Evolutionary conservation across 2,113 vertebrate genomes (phyloP), one percentile per base, ranked within the genome.

Genomic region (Xiphophorus couchianus): DNA sequence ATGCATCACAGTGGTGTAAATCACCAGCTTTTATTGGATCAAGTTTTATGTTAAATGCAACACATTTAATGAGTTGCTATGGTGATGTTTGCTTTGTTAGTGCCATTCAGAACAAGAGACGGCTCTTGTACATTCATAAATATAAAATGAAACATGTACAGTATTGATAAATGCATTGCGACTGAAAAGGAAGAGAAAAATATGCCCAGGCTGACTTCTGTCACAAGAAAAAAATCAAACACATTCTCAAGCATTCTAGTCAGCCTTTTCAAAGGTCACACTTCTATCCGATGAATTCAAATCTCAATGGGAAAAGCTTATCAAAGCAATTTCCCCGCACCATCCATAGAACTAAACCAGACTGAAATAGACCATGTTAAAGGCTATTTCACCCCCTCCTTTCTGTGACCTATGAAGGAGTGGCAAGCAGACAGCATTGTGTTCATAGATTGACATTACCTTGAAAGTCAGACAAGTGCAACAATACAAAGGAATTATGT

Each of bases 201-300:
- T 61, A 27, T 37, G 28, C 85, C 73, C 66, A 78, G 71, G 78
- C 74, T 73, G 85, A 90, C 76, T 82, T 63, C 71, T 81, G 90
- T 93, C 87, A 86, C 31, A 82, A 76, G 72, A 42, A 33, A 14
- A 92, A 78, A 86, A 92, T 91, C 75, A 90, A 89, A 91, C 89
- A 84, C 80, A 77, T 81, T 81, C 82, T 89, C 75, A 71, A 69
- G 81, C 83, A 88, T 90, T 90, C 84, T 80, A 88, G 92, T 92
- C 92, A 93, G 91, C 80, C 82, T 70, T 91, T 93, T 91, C 83
- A 92, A 94, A 94, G 91, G 93, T 94, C 93, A 91, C 87, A 85
- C 88, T 84, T 88, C 86, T 88, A 90, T 89, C 87, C 84, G 31
- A 51, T 77, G 89, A 92, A 91, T 90, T 90, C 77, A 85, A 87